phyloP scores from a whole-genome alignment of 2,888 invertebrate species.

The Selenia dentaria region DNA sequence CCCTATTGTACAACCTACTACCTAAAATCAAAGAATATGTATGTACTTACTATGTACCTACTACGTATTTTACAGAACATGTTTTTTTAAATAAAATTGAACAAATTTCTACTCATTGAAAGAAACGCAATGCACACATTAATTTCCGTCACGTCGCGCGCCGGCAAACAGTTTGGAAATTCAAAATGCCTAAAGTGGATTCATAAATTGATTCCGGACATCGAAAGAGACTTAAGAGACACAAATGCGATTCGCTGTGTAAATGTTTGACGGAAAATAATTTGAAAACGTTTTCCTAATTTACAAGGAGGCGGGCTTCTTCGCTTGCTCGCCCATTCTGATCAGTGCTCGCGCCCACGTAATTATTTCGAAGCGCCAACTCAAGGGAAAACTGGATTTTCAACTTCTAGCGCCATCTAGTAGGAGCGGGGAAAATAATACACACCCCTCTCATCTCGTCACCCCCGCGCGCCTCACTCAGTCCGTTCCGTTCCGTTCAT shows the following conservation, averaged over 20 bases:
- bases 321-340: constrained; percentile 34
- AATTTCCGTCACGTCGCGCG: constrained; percentile 69
- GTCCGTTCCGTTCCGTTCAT: constrained; percentile 56
- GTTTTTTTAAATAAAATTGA: too few relatives aligned
- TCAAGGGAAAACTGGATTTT: constrained; percentile 29
- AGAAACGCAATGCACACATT: constrained; percentile 75
- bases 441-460: constrained; percentile 39
- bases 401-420: constrained; percentile 66
- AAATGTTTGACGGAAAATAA: constrained; percentile 73
- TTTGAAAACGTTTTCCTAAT: constrained; percentile 75
- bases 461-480: constrained; percentile 35
- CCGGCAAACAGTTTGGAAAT: constrained; percentile 65
- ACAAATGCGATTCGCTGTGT: constrained; percentile 62
- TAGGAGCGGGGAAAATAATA: constrained; percentile 25
- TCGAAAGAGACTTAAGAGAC: constrained; percentile 54
- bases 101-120: too few relatives aligned
- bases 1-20: too few relatives aligned
- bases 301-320: constrained; percentile 53
- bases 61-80: too few relatives aligned
- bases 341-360: constrained; percentile 44
- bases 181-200: constrained; percentile 65
- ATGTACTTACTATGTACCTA: too few relatives aligned
- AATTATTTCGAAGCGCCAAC: constrained; percentile 46
- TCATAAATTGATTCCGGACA: constrained; percentile 77
- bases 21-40: too few relatives aligned